These are phyloP conservation scores for Pachyrhynchus sulphureomaculatus DNA, from an alignment of 1,140 invertebrate species.

Conservation along the genomic window DNA sequence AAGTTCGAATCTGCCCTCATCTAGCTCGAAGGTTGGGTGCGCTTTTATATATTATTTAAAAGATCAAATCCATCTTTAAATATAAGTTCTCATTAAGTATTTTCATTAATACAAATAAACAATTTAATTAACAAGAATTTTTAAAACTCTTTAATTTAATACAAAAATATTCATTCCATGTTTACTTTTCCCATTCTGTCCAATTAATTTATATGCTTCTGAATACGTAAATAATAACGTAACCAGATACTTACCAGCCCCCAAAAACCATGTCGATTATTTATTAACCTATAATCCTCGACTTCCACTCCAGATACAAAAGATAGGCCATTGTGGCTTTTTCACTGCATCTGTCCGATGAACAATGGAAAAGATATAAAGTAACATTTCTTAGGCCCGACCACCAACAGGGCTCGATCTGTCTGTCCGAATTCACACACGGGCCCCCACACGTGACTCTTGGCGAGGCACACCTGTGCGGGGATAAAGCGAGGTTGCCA, in stretches of 20 bases:
- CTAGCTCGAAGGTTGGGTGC: no score
- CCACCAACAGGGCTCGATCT: slow-evolving; percentile 15
- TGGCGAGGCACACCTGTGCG: slow-evolving; percentile 13
- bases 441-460: slow-evolving; percentile 22
- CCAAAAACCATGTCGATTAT: slow-evolving; percentile 16
- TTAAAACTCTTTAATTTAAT: background rate
- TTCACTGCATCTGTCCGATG: slow-evolving; percentile 25
- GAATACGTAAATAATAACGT: slow-evolving; percentile 25
- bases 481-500: background rate
- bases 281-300: slow-evolving; percentile 29
- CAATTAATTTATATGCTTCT: slow-evolving; percentile 12
- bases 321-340: slow-evolving; percentile 27
- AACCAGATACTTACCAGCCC: slow-evolving; percentile 11
- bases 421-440: slow-evolving; percentile 28
- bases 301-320: slow-evolving; percentile 15
- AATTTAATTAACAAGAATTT: background rate
- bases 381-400: slow-evolving; percentile 13
- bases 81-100: no score
- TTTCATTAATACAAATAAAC: no score
- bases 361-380: slow-evolving; percentile 27
- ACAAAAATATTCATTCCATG: background rate
- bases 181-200: slow-evolving; percentile 9
- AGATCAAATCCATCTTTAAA: no score
- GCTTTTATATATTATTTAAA: no score
- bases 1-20: no score